Base-by-base conservation (phyloP, 2,888 invertebrate genomes). In the Sisyra terminalis region DNA sequence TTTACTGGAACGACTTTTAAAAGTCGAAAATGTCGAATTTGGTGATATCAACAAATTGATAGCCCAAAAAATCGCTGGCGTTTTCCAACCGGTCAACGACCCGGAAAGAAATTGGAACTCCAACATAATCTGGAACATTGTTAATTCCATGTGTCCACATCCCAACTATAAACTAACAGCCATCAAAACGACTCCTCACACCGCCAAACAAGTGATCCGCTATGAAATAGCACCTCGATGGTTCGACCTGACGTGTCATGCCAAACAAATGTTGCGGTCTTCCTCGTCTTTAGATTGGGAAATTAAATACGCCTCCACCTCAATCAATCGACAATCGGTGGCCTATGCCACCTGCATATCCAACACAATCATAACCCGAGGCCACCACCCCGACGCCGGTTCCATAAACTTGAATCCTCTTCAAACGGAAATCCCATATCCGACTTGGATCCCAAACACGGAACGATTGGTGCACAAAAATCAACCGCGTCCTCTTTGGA, bases 141-240 rank as follows among this genome's bases (percentile, higher is more conserved):
- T 63, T 14, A 55, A 58, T 14, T 54, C 58, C 39, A 49, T 67
- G 34, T 57, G 60, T n/a, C 53, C 65, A 1, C 66, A 69, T 55
- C 64, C 67, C 6, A 53, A 51, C n/a, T 67, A 63, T 46, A 69
- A 66, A 54, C 56, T 66, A 30, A 53, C 65, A 17, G 61, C 60
- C 31, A 56, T 69, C 15, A 61, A 57, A 48, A 63, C 59, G 30
- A 58, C 61, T 10, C 66, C 65, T 13, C 57, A 63, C 43, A 47
- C 60, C 35, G 44, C 56, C 4, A 49, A 53, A 15, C 53, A 53
- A 32, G 48, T 51, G 43, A 44, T 49, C 1, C 52, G 52, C 30
- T 64, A 57, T 48, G 65, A 66, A 52, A 46, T 55, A n/a, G 44
- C 46, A n/a, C 50, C 49, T 32, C 58, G 52, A 8, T 70, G 69